These are phyloP conservation scores for Eilema depressum DNA, from an alignment of 2,888 invertebrate genomes.

Conservation along the genomic window DNA sequence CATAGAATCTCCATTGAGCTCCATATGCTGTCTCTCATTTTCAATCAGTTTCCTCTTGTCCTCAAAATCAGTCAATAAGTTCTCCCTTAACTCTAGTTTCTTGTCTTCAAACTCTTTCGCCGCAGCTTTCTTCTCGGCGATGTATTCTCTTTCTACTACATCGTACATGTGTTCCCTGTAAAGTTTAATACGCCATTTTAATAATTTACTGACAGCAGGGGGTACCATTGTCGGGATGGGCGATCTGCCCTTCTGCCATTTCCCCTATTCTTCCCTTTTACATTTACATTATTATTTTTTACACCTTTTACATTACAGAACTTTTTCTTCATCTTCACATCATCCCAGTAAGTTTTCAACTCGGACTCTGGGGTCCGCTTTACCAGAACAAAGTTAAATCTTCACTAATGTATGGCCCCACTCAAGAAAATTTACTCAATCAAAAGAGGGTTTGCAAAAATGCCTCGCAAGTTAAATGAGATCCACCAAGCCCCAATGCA, in stretches of 20 bases:
- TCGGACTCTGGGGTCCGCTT: no score
- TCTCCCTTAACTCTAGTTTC: slow-evolving; percentile 96
- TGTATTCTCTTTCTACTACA: slow-evolving; percentile 95
- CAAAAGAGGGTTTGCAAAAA: background rate
- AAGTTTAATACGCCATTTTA: slow-evolving; percentile 13
- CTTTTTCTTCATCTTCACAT: no score
- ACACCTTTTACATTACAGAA: no score
- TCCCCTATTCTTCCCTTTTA: no score
- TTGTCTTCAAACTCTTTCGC: slow-evolving; percentile 98
- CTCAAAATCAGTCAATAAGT: slow-evolving; percentile 95
- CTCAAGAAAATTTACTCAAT: background rate
- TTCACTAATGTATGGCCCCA: background rate
- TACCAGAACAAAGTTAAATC: background rate
- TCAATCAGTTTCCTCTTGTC: slow-evolving; percentile 97
- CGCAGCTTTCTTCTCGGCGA: slow-evolving; percentile 95
- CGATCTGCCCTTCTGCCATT: no score
- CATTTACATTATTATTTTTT: no score
- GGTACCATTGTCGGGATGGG: no score
- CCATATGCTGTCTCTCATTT: slow-evolving; percentile 94
- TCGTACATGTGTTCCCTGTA: slow-evolving; percentile 93
- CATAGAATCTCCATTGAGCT: slow-evolving; percentile 95
- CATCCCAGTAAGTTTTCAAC: no score
- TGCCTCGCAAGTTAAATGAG: no score
- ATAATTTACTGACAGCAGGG: no score
- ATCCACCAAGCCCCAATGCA: no score